Conservation (phyloP, 2,797 vertebrate species). For the Pagetopsis macropterus region DNA sequence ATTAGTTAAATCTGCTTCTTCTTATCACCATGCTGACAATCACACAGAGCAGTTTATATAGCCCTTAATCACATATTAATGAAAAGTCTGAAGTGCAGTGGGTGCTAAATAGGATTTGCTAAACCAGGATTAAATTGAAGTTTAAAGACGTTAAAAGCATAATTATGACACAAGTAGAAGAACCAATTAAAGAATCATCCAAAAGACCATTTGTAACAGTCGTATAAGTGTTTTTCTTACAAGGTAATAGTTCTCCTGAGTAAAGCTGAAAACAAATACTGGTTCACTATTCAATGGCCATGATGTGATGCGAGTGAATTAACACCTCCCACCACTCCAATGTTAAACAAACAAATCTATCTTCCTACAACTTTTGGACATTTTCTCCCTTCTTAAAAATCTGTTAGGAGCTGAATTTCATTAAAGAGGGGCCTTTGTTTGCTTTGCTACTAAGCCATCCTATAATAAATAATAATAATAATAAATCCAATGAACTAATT, state of each 20-base stretch:
- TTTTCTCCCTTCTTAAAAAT: conserved; percentile 34
- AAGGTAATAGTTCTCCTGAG: conserved; percentile 6
- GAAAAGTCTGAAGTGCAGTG: not conserved
- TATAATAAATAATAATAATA: not conserved
- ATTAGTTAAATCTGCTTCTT: conserved; percentile 1
- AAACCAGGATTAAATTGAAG: not conserved
- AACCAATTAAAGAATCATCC: conserved; percentile 3
- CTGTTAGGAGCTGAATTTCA: conserved; percentile 19
- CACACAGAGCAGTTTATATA: no score
- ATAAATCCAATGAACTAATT: not conserved
- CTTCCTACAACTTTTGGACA: conserved; percentile 43
- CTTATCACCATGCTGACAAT: not conserved
- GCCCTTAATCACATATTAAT: not conserved
- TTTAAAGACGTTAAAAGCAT: conserved; percentile 3
- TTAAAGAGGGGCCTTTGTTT: conserved; percentile 2
- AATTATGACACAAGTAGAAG: not conserved
- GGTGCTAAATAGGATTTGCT: no score
- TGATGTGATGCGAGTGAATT: conserved; percentile 42
- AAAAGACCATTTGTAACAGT: not conserved
- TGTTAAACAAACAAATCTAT: conserved; percentile 10
- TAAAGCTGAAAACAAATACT: conserved; percentile 19
- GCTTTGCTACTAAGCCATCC: not conserved
- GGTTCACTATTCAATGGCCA: conserved; percentile 32
- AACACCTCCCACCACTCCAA: conserved; percentile 51
- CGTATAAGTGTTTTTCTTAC: not conserved